Conservation (phyloP, 2,888 invertebrate genomes). For the Chydorus sphaericus region DNA sequence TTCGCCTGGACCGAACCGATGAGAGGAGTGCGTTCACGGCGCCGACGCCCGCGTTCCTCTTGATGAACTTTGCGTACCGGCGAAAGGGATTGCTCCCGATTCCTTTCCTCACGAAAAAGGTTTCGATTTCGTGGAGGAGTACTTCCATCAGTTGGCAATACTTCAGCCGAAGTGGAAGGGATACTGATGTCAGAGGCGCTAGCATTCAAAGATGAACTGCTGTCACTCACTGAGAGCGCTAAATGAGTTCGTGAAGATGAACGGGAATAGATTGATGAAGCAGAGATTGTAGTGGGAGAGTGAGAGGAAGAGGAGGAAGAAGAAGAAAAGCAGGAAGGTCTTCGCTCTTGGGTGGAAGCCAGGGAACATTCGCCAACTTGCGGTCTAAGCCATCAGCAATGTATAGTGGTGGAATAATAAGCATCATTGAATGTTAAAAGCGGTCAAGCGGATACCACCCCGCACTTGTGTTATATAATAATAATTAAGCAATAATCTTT, state of each 20-base stretch:
- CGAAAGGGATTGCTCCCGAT: no score
- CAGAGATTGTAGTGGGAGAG: background rate
- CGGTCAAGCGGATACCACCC: no score
- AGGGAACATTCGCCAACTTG: background rate
- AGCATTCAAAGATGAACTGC: background rate
- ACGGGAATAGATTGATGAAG: background rate
- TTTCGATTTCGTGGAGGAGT: no score
- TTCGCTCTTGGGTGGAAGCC: background rate
- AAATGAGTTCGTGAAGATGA: background rate
- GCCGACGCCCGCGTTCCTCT: no score
- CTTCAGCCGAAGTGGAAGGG: background rate
- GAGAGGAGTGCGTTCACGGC: no score
- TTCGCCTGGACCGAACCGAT: no score
- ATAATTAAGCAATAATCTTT: background rate
- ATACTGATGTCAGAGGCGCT: background rate
- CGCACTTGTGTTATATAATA: background rate
- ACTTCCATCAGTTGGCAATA: no score
- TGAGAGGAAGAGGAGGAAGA: background rate
- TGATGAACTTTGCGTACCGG: no score
- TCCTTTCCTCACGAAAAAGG: no score
- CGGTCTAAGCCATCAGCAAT: background rate
- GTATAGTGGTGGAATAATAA: no score
- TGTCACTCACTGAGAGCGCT: background rate
- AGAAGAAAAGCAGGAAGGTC: background rate
- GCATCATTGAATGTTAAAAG: no score